A percentile compares a stretch with the other conserved stretches of the same genome.
These are phyloP conservation scores for Dromius quadrimaculatus DNA, from an alignment of 2,888 invertebrate species.

Conservation along the genomic window DNA sequence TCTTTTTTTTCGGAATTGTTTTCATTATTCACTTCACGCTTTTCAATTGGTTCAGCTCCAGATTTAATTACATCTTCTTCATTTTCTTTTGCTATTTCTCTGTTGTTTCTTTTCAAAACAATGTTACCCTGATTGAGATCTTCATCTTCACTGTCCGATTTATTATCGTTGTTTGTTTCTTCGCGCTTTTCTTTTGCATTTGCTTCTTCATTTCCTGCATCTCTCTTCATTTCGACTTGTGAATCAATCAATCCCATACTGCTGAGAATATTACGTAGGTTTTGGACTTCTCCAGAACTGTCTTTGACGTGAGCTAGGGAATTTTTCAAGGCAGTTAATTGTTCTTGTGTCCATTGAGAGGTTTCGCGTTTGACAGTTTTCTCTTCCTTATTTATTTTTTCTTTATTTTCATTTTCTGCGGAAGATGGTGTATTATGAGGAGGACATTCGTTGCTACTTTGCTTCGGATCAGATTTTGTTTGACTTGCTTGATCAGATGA, in stretches of 20 bases:
- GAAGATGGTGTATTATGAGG: slow-evolving; percentile 24
- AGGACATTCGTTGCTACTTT: slow-evolving; percentile 17
- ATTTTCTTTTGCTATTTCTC: slow-evolving; percentile 33
- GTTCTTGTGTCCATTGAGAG: slow-evolving; percentile 23
- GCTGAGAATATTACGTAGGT: slow-evolving; percentile 56
- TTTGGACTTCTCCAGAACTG: slow-evolving; percentile 57
- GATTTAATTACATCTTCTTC: slow-evolving; percentile 51
- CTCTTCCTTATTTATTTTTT: not conserved
- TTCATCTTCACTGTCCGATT: slow-evolving; percentile 14
- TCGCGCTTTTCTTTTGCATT: slow-evolving; percentile 16
- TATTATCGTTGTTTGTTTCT: slow-evolving; percentile 20
- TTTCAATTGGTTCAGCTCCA: slow-evolving; percentile 57
- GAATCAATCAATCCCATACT: slow-evolving; percentile 57
- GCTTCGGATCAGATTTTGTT: slow-evolving; percentile 7
- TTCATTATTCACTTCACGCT: slow-evolving; percentile 56
- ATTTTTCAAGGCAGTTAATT: slow-evolving; percentile 24
- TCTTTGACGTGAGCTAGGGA: slow-evolving; percentile 38
- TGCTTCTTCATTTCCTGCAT: not conserved
- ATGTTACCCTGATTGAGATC: slow-evolving; percentile 21
- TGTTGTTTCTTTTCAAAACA: slow-evolving; percentile 24
- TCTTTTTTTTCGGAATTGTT: slow-evolving; percentile 5
- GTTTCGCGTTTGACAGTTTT: slow-evolving; percentile 26
- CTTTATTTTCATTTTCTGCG: slow-evolving; percentile 37
- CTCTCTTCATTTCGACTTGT: slow-evolving; percentile 29
- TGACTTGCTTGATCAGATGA: not conserved